phyloP scores from a whole-genome alignment of 2,888 invertebrate genomes.

The Fragum whitleyi region DNA sequence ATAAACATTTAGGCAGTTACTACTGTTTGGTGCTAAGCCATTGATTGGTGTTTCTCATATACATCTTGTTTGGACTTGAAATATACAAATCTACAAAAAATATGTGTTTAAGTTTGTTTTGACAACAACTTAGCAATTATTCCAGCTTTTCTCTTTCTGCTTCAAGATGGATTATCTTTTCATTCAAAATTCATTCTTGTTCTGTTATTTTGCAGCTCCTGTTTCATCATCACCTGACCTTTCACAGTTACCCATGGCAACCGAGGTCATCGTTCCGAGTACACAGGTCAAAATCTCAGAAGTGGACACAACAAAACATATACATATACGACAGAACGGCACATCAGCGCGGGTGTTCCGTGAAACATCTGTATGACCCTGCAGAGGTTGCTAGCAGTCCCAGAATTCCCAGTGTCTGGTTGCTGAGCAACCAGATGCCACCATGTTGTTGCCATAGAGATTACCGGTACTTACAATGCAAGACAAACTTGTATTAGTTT shows the following conservation, averaged over 20 bases:
- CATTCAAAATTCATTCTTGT: too few relatives aligned
- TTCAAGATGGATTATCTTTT: too few relatives aligned
- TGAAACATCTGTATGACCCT: conserved; percentile 84
- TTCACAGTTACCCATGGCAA: conserved; percentile 78
- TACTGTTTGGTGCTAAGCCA: too few relatives aligned
- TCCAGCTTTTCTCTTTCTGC: too few relatives aligned
- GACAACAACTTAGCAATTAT: too few relatives aligned
- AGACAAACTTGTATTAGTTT: background rate
- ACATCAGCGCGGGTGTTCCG: conserved; percentile 84
- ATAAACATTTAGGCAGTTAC: too few relatives aligned
- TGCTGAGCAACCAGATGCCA: background rate
- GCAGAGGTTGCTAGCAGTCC: background rate
- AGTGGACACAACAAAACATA: conserved; percentile 85
- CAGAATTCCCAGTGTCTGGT: conserved; percentile 15
- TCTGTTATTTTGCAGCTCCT: conserved; percentile 73
- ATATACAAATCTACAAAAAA: too few relatives aligned
- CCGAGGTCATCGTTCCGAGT: conserved; percentile 81
- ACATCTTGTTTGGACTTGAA: too few relatives aligned
- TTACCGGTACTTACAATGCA: background rate
- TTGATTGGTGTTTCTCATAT: too few relatives aligned
- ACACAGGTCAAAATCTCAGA: conserved; percentile 83
- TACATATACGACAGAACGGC: conserved; percentile 85
- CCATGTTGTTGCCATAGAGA: conserved; percentile 5
- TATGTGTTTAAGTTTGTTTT: too few relatives aligned
- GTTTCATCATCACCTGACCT: conserved; percentile 76